phyloP scores from a whole-genome alignment of 2,113 vertebrate genomes.

The Kobus ellipsiprymnus region DNA sequence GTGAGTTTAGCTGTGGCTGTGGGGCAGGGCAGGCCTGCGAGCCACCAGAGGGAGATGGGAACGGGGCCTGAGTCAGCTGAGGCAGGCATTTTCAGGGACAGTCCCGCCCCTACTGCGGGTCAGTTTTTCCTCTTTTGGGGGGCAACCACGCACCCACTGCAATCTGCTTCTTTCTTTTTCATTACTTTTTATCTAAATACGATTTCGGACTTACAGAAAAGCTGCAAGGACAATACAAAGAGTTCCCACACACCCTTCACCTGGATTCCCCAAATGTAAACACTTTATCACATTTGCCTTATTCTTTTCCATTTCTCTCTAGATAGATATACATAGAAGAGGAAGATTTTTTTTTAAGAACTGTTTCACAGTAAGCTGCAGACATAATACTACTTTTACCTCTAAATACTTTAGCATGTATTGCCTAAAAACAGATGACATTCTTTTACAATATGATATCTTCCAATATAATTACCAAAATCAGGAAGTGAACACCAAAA shows the following conservation, averaged over 20 bases:
- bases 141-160: rapidly evolving
- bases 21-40: background rate
- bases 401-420: background rate
- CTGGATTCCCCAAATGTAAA: background rate
- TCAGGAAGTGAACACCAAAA: background rate
- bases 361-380: background rate
- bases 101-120: background rate
- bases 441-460: background rate
- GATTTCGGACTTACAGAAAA: background rate
- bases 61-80: background rate
- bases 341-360: background rate
- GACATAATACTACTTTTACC: background rate
- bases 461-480: background rate
- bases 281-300: background rate
- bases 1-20: background rate
- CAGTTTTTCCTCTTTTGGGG: slow-evolving; percentile 26
- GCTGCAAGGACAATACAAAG: background rate
- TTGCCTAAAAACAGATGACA: background rate
- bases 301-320: background rate
- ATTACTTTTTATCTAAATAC: background rate
- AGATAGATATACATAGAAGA: background rate
- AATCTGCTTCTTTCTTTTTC: background rate
- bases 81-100: background rate
- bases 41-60: slow-evolving; percentile 3
- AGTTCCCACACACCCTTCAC: background rate